Percentiles rank a stretch among this genome's conserved stretches.
Conservation (phyloP, 2,797 vertebrate species). For the Sandelia bainsii region DNA sequence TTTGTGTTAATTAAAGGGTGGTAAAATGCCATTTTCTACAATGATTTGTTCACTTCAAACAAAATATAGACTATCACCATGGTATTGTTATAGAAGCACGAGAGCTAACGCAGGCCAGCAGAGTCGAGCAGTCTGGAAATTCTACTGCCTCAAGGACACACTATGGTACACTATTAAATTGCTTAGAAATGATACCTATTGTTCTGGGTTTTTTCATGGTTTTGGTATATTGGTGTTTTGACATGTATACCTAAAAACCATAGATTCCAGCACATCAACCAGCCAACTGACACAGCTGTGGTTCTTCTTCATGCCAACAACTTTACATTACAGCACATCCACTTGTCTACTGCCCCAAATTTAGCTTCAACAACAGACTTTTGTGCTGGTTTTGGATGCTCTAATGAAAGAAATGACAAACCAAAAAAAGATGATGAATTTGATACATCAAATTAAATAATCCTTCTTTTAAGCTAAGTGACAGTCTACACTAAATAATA, state of each 20-base stretch:
- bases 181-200: neutral
- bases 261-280: neutral
- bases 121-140: neutral
- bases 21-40: neutral
- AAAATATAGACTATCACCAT: neutral
- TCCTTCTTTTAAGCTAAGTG: too few species aligned
- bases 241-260: too few species aligned
- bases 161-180: neutral
- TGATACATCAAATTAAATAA: too few species aligned
- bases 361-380: too few species aligned
- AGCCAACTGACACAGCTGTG: neutral
- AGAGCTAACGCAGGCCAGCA: neutral
- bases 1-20: conserved; percentile 2
- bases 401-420: too few species aligned
- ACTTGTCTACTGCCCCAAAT: too few species aligned
- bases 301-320: neutral
- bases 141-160: neutral
- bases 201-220: neutral
- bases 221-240: neutral
- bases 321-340: neutral
- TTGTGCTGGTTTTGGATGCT: too few species aligned
- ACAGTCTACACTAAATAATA: too few species aligned
- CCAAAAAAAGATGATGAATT: too few species aligned
- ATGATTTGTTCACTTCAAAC: neutral
- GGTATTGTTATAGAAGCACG: neutral